phyloP scores from a whole-genome alignment of 2,113 vertebrate species.

The Baryphthengus martii region DNA sequence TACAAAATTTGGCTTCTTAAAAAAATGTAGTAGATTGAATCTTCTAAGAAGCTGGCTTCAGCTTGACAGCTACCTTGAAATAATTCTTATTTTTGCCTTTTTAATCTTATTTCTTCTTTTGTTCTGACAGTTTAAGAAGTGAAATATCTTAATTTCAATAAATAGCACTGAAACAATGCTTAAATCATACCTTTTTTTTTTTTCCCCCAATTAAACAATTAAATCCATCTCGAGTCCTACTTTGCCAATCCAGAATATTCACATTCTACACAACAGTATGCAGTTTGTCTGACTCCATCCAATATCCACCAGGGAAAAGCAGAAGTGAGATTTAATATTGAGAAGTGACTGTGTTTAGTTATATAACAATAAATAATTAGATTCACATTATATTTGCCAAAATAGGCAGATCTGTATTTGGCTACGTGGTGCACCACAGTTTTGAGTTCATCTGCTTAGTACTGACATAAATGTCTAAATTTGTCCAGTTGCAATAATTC shows the following conservation, averaged over 20 bases:
- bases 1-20: not conserved
- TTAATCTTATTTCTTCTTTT: not conserved
- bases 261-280: not conserved
- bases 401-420: not conserved
- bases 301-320: not conserved
- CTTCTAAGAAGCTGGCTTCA: not conserved
- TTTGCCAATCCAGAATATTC: not conserved
- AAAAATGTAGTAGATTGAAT: not conserved
- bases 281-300: not conserved
- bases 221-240: not conserved
- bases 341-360: not conserved
- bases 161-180: not conserved
- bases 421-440: not conserved
- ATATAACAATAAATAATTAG: not conserved
- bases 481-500: not conserved
- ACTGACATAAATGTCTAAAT: not conserved
- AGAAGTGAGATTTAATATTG: not conserved
- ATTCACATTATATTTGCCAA: not conserved
- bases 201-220: not conserved
- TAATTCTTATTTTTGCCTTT: not conserved
- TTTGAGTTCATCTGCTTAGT: not conserved
- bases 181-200: not conserved
- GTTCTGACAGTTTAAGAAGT: not conserved
- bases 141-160: not conserved
- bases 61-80: not conserved